Base-by-base conservation (phyloP, 1,140 invertebrate genomes). In the Panagrolaimus sp. region DNA sequence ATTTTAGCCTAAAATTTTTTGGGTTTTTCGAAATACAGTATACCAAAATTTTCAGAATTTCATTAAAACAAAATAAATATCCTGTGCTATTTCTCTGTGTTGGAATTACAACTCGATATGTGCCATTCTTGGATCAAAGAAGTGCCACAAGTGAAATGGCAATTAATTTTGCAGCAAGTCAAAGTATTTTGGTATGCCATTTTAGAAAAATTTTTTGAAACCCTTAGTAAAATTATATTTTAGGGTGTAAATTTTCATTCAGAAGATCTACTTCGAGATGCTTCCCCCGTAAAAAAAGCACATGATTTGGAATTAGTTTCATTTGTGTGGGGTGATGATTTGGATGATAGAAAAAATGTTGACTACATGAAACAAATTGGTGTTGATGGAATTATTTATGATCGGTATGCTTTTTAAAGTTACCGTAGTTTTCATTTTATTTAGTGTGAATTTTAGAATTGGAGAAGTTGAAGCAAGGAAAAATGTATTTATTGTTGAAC, bases 241-340 rank as follows among this genome's bases (percentile, higher is more conserved):
- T 17, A 74, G 73, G 75, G 75, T n/a, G 74, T 77, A 8, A 73
- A 76, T 45, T 76, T 77, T 68, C 73, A 77, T 44, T 68, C 65
- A 0, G 75, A 77, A 68, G 75, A 77, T 46, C 62, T 77, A 24
- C 55, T 77, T 17, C 64, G 63, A 43, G 72, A 73, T 58, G 68
- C 74, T 8, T 58, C 24, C 28, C 74, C 71, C 0, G 71, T 73
- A 1, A 63, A 73, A 38, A 68, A 63, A 46, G 74, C 74, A 4
- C 74, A 65, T 43, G 67, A 76, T 32, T 71, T 73, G 6, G 74
- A 72, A 9, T 46, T 77, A 66, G 75, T 77, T 12, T 73, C 68
- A 10, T 77, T 77, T 43, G 74, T 76, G 0, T 77, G 75, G 75
- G 75, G 75, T 58, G 72, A 77, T 32, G 75, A 77, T 72, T 48